Evolutionary conservation across 1,140 invertebrate species (phyloP).

Genomic region (Ceratosolen solmsi): DNA sequence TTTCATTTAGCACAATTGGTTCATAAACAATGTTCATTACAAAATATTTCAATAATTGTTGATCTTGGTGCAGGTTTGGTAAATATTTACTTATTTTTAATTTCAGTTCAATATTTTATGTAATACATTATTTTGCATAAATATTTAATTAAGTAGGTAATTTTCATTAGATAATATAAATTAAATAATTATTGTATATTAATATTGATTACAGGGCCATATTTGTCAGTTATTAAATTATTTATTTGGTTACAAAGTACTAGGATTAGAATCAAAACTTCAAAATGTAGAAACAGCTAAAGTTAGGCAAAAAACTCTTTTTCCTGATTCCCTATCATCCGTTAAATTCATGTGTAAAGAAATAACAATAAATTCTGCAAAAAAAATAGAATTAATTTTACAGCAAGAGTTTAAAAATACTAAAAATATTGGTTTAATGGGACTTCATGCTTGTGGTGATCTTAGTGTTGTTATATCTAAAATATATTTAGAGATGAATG

Average conservation of each 20-base stretch:
- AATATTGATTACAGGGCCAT: constrained; percentile 78
- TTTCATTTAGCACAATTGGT: constrained; percentile 76
- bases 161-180: background rate
- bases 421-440: constrained; percentile 75
- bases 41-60: constrained; percentile 76
- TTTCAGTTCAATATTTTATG: too few relatives aligned
- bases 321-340: constrained; percentile 70
- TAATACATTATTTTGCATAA: background rate
- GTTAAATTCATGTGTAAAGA: constrained; percentile 77
- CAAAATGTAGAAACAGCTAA: constrained; percentile 78
- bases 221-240: constrained; percentile 81
- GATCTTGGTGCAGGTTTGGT: constrained; percentile 88
- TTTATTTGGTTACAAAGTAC: constrained; percentile 78
- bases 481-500: constrained; percentile 79
- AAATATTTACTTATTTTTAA: constrained; percentile 58
- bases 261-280: constrained; percentile 82
- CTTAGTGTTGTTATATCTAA: constrained; percentile 82
- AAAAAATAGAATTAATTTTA: constrained; percentile 70
- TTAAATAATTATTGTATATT: constrained; percentile 45
- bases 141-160: background rate
- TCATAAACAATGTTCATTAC: constrained; percentile 72
- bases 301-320: constrained; percentile 76
- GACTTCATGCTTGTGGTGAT: constrained; percentile 89
- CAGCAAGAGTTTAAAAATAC: constrained; percentile 66
- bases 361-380: constrained; percentile 73